A percentile compares a stretch with the other conserved stretches of the same genome.
phyloP scores from a whole-genome alignment of 37 sponge, comb jelly and placozoan genomes.

The Beroe ovata region DNA sequence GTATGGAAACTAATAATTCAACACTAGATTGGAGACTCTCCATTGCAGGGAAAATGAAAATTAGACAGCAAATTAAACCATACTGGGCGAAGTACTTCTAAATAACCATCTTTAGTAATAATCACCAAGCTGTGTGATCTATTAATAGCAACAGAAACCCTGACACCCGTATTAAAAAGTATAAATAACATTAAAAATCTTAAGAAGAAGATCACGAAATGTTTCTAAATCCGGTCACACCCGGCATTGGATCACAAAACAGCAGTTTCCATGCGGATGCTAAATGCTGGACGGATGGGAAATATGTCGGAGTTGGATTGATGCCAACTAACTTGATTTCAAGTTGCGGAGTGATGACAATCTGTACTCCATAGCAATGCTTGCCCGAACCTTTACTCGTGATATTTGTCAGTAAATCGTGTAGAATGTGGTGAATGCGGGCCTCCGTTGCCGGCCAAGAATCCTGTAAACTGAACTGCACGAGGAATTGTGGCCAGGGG shows the following conservation, averaged over 20 bases:
- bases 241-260: constrained; percentile 15
- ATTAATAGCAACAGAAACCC: too few relatives aligned
- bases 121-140: too few relatives aligned
- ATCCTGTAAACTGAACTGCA: constrained; percentile 25
- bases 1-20: too few relatives aligned
- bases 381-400: not conserved
- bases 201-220: not conserved
- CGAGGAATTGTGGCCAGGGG: constrained; percentile 1
- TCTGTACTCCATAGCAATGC: constrained; percentile 42
- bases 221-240: not conserved
- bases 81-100: too few relatives aligned
- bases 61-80: too few relatives aligned
- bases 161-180: too few relatives aligned
- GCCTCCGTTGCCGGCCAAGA: constrained; percentile 9
- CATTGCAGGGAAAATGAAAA: too few relatives aligned
- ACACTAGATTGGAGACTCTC: too few relatives aligned
- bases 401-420: not conserved
- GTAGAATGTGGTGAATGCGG: constrained; percentile 41
- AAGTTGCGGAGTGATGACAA: not conserved
- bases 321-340: constrained; percentile 11
- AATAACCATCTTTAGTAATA: too few relatives aligned
- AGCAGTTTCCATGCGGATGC: constrained; percentile 29
- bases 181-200: too few relatives aligned
- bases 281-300: constrained; percentile 31
- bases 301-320: constrained; percentile 25